Evolutionary conservation across 2,888 invertebrate genomes (phyloP).

Genomic region (Acrocera orbiculus): DNA sequence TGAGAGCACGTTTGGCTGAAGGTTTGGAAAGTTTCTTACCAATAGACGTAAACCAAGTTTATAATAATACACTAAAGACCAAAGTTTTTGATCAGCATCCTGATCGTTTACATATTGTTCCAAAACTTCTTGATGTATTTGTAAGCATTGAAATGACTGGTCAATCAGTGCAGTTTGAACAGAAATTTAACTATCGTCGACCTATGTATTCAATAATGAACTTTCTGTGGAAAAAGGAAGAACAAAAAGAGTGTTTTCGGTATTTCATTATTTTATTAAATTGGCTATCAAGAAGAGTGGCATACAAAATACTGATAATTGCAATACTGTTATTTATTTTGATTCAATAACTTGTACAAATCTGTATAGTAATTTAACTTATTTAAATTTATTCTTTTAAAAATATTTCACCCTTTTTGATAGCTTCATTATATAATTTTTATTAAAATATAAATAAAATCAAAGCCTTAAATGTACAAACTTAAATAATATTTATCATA

Average conservation of each 20-base stretch:
- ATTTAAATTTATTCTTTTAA: no score
- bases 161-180: slow-evolving; percentile 86
- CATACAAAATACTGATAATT: no score
- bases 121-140: slow-evolving; percentile 72
- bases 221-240: slow-evolving; percentile 69
- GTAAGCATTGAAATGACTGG: slow-evolving; percentile 98
- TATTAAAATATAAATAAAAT: no score
- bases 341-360: no score
- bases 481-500: not conserved
- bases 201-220: slow-evolving; percentile 92
- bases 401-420: no score
- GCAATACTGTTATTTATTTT: no score
- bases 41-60: slow-evolving; percentile 37
- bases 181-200: slow-evolving; percentile 89
- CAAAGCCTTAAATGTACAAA: no score
- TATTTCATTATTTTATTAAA: slow-evolving; percentile 27
- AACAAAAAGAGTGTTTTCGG: slow-evolving; percentile 62
- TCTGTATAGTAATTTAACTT: no score
- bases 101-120: slow-evolving; percentile 54
- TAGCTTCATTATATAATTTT: no score
- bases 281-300: no score
- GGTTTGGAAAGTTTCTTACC: slow-evolving; percentile 76
- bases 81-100: slow-evolving; percentile 62
- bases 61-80: slow-evolving; percentile 33
- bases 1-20: slow-evolving; percentile 79